Evolutionary conservation across 2,113 vertebrate genomes (phyloP).

Genomic region (Amphiprion ocellaris): DNA sequence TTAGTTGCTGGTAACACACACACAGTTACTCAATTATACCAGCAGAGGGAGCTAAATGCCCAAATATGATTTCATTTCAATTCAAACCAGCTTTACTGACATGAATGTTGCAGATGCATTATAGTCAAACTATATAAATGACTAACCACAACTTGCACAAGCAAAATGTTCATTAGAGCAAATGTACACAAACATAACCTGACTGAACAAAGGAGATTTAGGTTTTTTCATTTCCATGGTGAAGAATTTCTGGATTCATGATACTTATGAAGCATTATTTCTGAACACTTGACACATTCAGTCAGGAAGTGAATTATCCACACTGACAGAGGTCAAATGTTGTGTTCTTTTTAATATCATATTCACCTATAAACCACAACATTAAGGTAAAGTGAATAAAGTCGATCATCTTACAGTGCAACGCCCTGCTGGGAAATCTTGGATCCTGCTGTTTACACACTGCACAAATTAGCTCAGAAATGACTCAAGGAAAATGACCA

Average conservation of each 20-base stretch:
- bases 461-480: no score
- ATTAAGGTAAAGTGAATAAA: no score
- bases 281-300: no score
- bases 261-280: background rate
- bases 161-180: background rate
- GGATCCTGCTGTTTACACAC: no score
- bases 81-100: background rate
- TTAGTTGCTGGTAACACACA: no score
- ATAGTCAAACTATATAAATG: background rate
- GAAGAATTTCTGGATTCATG: background rate
- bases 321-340: no score
- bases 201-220: background rate
- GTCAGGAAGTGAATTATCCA: no score
- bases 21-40: slow-evolving; percentile 10
- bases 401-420: no score
- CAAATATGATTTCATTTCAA: background rate
- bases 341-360: no score
- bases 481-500: no score
- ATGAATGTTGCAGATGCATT: background rate
- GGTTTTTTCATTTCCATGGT: background rate
- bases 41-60: slow-evolving; percentile 52
- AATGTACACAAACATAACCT: background rate
- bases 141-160: background rate
- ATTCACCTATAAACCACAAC: no score
- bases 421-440: no score